Evolutionary conservation across 2,888 invertebrate genomes (phyloP).

Genomic region (Archaeoteleia sp.): DNA sequence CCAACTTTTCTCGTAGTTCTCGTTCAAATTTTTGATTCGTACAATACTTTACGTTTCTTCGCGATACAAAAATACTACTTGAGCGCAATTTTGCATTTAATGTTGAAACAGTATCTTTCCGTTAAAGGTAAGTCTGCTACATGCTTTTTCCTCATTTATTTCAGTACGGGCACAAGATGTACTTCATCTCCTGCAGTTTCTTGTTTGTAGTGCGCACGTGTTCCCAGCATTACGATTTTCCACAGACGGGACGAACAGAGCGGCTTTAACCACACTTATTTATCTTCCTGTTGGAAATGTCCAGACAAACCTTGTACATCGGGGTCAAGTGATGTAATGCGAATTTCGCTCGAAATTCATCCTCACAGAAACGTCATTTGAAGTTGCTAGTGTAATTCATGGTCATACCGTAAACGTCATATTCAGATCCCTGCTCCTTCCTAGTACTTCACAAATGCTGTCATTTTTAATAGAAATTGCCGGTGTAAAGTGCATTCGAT

Average conservation of each 20-base stretch:
- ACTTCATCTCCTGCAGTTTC: slow-evolving; percentile 29
- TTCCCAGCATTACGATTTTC: slow-evolving; percentile 41
- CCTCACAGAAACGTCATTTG: slow-evolving; percentile 38
- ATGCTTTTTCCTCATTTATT: slow-evolving; percentile 38
- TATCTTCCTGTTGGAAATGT: slow-evolving; percentile 55
- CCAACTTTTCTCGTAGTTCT: slow-evolving; percentile 24
- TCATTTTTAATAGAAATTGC: slow-evolving; percentile 13
- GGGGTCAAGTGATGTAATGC: slow-evolving; percentile 46
- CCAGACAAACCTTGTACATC: slow-evolving; percentile 50
- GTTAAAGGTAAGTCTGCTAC: slow-evolving; percentile 15
- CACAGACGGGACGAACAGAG: slow-evolving; percentile 37
- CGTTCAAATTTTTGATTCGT: slow-evolving; percentile 25
- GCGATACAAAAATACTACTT: slow-evolving; percentile 6
- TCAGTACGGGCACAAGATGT: slow-evolving; percentile 19
- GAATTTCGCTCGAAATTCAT: slow-evolving; percentile 56
- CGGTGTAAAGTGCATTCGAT: slow-evolving; percentile 23
- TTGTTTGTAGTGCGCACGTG: slow-evolving; percentile 43
- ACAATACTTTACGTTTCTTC: slow-evolving; percentile 24
- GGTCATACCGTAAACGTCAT: slow-evolving; percentile 51
- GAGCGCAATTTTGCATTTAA: slow-evolving; percentile 19
- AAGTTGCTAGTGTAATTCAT: slow-evolving; percentile 58
- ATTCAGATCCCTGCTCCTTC: slow-evolving; percentile 25
- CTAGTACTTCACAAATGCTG: slow-evolving; percentile 14
- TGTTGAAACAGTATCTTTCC: slow-evolving; percentile 3
- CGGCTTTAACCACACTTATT: slow-evolving; percentile 55